Base-by-base conservation (phyloP, 2,113 vertebrate species). In the Eurypyga helias region DNA sequence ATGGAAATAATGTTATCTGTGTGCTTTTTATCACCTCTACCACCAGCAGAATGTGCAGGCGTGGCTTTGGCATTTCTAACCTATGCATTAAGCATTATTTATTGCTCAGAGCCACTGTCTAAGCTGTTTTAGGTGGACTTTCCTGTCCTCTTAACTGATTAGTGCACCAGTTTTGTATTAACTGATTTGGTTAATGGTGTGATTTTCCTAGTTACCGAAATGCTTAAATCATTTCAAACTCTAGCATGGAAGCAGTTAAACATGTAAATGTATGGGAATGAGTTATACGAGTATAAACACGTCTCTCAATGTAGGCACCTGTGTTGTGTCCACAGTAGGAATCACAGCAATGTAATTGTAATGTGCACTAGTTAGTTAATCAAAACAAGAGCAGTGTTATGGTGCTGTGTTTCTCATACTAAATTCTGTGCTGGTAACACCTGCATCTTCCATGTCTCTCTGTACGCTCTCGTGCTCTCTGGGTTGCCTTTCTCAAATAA, bases 1-100 rank as follows among this genome's bases (percentile, higher is more conserved):
- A 87, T 94, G 91, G 77, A 93, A 96, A 67, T 90, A 96, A 96
- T 95, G 96, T 97, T 97, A 97, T 95, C 94, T 93, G 7, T 95
- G n/a, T 95, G 82, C 9, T 65, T 95, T 95, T 96, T 91, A 95
- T 92, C 89, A 89, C 89, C 49, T 34, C 57, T 46, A 82, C 83
- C 73, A 91, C 61, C 70, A 92, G 49, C 57, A 91, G 92, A 93
- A 89, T 69, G 67, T 49, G 80, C 77, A 94, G 89, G 83, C 16
- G 83, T 93, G 87, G 93, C 89, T 95, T 83, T 84, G 49, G 54
- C 65, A 34, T 87, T 91, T 84, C 77, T 64, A 72, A 75, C 52
- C 28, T 84, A 23, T 92, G 86, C 57, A 54, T 69, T 89, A 92
- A 89, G 81, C 77, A 45, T 71, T 92, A 69, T 75, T 84, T 93